A percentile compares a stretch with the other conserved stretches of the same genome.
These are phyloP conservation scores for Zosterops pallidus DNA, from an alignment of 2,113 vertebrate species.

Conservation along the genomic window DNA sequence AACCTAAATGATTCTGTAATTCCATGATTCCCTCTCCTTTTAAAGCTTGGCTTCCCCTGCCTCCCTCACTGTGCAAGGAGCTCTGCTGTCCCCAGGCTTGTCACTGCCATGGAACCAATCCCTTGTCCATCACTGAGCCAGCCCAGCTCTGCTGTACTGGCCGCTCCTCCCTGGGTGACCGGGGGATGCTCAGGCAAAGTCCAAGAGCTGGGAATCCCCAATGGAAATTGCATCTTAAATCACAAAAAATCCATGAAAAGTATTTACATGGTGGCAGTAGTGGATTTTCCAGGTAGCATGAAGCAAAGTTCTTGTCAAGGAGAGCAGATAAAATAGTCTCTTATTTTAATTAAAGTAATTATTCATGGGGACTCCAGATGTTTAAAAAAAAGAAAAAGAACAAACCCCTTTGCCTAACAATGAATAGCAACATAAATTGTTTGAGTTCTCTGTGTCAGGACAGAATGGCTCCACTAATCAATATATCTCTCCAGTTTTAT, in stretches of 20 bases:
- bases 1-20: no score
- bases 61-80: not conserved
- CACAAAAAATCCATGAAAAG: not conserved
- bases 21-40: not conserved
- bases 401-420: not conserved
- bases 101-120: not conserved
- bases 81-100: not conserved
- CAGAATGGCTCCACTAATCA: not conserved
- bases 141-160: not conserved
- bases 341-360: constrained; percentile 39
- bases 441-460: not conserved
- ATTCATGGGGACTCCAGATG: not conserved
- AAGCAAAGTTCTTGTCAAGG: not conserved
- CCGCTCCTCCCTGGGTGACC: not conserved
- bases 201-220: not conserved
- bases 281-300: not conserved
- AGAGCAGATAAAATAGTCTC: not conserved
- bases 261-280: not conserved
- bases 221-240: not conserved
- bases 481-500: constrained; percentile 3
- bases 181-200: not conserved
- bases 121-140: not conserved
- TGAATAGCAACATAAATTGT: not conserved
- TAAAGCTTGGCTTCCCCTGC: not conserved
- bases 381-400: not conserved